These are phyloP conservation scores for Cephalotes varians DNA, from an alignment of 2,888 invertebrate species.

Conservation along the genomic window DNA sequence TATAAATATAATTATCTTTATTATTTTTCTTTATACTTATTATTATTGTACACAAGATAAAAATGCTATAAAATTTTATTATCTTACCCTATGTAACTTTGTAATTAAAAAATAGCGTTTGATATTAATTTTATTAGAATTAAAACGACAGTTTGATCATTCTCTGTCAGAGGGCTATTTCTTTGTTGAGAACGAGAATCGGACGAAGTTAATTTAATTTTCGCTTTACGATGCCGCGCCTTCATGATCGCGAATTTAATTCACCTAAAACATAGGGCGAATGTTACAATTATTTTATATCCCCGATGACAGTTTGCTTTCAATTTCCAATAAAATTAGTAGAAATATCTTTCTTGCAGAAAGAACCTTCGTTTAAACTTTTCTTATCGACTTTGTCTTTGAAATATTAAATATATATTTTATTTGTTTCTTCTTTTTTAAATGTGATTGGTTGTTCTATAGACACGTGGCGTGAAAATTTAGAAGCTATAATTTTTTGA, in stretches of 20 bases:
- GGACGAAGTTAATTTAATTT: conserved; percentile 7
- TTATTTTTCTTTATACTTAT: background rate
- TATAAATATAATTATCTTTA: background rate
- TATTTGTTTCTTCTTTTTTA: background rate
- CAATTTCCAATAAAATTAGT: background rate
- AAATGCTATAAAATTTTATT: background rate
- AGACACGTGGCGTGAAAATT: background rate
- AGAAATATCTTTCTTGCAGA: background rate
- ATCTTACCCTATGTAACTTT: background rate
- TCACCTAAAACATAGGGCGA: background rate
- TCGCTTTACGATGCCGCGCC: conserved; percentile 6
- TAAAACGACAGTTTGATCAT: background rate
- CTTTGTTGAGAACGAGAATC: background rate
- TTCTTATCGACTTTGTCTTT: background rate
- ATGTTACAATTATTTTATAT: conserved; percentile 27
- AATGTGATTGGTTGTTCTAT: background rate
- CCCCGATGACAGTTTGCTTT: background rate
- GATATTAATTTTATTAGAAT: background rate
- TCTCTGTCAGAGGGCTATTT: background rate
- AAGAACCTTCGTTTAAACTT: background rate
- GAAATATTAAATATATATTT: background rate
- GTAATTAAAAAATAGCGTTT: background rate
- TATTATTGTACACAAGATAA: background rate
- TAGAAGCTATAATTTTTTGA: background rate
- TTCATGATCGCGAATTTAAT: conserved; percentile 18